These are phyloP conservation scores for Bambusicola thoracicus DNA, from an alignment of 2,113 vertebrate species.

Conservation along the genomic window DNA sequence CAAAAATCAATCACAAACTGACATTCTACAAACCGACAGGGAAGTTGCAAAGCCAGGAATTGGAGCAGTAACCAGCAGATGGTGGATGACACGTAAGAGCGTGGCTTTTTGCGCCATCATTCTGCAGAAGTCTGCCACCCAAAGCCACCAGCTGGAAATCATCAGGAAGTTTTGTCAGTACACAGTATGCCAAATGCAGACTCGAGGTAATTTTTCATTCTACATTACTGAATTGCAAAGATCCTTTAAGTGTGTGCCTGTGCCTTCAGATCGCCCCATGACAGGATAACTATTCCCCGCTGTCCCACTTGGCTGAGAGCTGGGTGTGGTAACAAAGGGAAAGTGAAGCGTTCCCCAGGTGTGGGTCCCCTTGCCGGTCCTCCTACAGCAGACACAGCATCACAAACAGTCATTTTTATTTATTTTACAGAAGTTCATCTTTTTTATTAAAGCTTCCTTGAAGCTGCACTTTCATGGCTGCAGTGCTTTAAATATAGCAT, in stretches of 20 bases:
- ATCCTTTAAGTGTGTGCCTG: not conserved
- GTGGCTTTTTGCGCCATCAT: not conserved
- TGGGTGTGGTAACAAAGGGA: not conserved
- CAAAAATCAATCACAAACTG: constrained; percentile 28
- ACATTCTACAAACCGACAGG: not conserved
- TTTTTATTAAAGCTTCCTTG: not conserved
- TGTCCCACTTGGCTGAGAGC: not conserved
- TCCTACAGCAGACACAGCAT: not conserved
- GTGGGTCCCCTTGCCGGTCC: not conserved
- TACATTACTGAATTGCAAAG: not conserved
- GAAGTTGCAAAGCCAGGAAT: constrained; percentile 17
- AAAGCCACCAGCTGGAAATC: not conserved
- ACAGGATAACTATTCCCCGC: not conserved
- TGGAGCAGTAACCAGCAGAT: not conserved
- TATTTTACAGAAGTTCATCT: not conserved
- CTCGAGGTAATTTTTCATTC: constrained; percentile 6
- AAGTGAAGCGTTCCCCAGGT: not conserved
- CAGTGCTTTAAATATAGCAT: not conserved
- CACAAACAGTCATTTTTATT: not conserved
- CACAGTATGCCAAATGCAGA: not conserved
- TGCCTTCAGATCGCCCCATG: not conserved
- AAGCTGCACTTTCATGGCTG: not conserved
- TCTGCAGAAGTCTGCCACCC: too few relatives aligned
- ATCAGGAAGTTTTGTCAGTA: not conserved
- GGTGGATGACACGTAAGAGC: not conserved